Base-by-base conservation (phyloP, 2,113 vertebrate genomes). In the Mormoops blainvillei region DNA sequence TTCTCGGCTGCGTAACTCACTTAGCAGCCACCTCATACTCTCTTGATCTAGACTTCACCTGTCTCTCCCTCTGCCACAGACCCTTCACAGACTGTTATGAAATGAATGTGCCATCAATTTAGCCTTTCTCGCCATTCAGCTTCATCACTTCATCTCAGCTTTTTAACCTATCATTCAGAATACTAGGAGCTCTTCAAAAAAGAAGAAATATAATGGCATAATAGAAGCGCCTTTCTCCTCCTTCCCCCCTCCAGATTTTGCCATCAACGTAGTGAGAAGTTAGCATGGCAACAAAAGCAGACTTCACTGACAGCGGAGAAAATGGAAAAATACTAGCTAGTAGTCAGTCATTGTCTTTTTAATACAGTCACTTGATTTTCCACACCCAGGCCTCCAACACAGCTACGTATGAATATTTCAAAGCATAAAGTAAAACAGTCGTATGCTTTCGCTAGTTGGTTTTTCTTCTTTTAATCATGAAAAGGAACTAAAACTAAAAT, bases 251-350 rank as follows among this genome's bases (percentile, higher is more conserved):
- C 58, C 56, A 83, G 50, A 94, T 96, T 95, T 95, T 36, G 70
- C 61, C 9, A 0, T 96, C 90, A 88, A 86, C 88, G 48, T 86
- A 19, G 38, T 52, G 43, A 85, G 88, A 95, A 93, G 50, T 74
- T 94, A 96, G 90, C 24, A 96, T 63, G 63, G 38, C 65, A 95
- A 90, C 68, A 81, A 87, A 95, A 92, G 77, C 43, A 78, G 33
- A 82, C 89, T 95, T 95, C 7, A 8, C 41, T 86, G 68, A 83
- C 45, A 83, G 68, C 12, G 3, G 28, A 93, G 56, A 20, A 96
- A 96, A 93, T 89, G 50, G 78, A 87, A 78, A 96, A 93, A 63
- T 71, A 94, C 38, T 43, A 93, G 48, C 36, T 65, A 96, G 77
- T 48, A 76, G 91, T 94, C 70, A 67, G 77, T 83, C 85, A 76